phyloP scores from a whole-genome alignment of 2,797 vertebrate species.

The Petrocephalus schoutedeni region DNA sequence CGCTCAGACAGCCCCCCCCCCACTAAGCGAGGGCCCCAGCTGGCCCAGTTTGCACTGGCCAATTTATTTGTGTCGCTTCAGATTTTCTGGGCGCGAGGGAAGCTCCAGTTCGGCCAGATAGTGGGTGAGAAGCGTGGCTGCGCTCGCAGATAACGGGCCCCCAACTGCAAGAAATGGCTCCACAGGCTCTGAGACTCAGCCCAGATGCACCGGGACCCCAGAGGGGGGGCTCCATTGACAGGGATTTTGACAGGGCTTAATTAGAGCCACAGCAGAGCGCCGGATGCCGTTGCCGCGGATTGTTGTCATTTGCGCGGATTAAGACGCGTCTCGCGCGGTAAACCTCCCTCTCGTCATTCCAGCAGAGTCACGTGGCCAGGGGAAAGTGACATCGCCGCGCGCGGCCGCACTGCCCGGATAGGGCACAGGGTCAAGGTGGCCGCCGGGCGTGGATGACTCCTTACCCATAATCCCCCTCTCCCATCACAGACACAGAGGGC shows the following conservation, averaged over 20 bases:
- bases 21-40: conserved; percentile 50
- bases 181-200: not conserved
- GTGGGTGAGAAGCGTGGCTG: conserved; percentile 14
- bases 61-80: conserved; percentile 54
- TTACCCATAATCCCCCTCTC: not conserved
- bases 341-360: conserved; percentile 46
- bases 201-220: not conserved
- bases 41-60: conserved; percentile 47
- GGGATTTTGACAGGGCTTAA: conserved; percentile 63
- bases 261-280: conserved; percentile 47
- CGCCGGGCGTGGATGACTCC: not conserved
- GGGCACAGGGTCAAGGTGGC: not conserved
- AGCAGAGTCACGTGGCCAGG: not conserved
- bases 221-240: conserved; percentile 46
- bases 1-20: conserved; percentile 21
- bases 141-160: conserved; percentile 33
- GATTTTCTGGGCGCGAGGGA: conserved; percentile 56
- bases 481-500: conserved; percentile 76
- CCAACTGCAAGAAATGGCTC: not conserved
- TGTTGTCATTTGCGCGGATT: conserved; percentile 49
- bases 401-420: too few relatives aligned
- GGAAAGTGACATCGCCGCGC: not conserved
- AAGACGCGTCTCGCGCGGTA: conserved; percentile 54
- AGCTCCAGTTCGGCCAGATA: conserved; percentile 38
- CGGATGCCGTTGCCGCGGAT: conserved; percentile 50